phyloP scores from a whole-genome alignment of 2,888 invertebrate species.

The Drosophila testacea region DNA sequence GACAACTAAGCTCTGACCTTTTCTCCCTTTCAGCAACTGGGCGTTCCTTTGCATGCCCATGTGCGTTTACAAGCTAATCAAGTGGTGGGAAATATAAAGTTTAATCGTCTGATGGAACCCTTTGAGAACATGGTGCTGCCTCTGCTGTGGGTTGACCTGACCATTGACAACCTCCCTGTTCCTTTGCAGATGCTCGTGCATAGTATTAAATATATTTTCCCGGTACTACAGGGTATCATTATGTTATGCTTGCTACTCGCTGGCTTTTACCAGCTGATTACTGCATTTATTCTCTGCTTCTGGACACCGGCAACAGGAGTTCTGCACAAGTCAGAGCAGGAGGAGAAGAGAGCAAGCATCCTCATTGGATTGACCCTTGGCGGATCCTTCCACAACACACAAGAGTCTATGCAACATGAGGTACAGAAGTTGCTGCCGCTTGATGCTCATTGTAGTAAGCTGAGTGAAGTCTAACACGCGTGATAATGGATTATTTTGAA shows the following conservation, averaged over 20 bases:
- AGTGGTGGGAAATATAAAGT: slow-evolving; percentile 88
- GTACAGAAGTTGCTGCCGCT: slow-evolving; percentile 54
- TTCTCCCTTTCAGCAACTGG: slow-evolving; percentile 86
- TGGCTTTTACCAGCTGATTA: slow-evolving; percentile 85
- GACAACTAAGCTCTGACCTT: background rate
- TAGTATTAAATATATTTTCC: slow-evolving; percentile 86
- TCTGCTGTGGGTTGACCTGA: slow-evolving; percentile 90
- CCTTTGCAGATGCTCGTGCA: slow-evolving; percentile 85
- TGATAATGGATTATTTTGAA: background rate
- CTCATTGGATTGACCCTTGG: slow-evolving; percentile 36
- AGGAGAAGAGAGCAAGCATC: slow-evolving; percentile 39
- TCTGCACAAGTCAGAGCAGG: slow-evolving; percentile 25
- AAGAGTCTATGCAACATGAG: slow-evolving; percentile 41
- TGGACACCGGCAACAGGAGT: slow-evolving; percentile 66
- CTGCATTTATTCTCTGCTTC: slow-evolving; percentile 76
- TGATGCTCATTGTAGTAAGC: background rate
- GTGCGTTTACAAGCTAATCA: slow-evolving; percentile 91
- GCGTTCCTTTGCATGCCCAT: slow-evolving; percentile 88
- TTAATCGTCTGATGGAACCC: slow-evolving; percentile 87
- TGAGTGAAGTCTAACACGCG: slow-evolving; percentile 35
- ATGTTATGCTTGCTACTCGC: slow-evolving; percentile 85
- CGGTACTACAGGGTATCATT: slow-evolving; percentile 86
- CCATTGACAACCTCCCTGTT: slow-evolving; percentile 84
- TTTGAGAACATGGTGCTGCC: slow-evolving; percentile 89
- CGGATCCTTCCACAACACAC: slow-evolving; percentile 41